These are phyloP conservation scores for Brachymystax lenok DNA, from an alignment of 2,797 vertebrate species.

Conservation along the genomic window DNA sequence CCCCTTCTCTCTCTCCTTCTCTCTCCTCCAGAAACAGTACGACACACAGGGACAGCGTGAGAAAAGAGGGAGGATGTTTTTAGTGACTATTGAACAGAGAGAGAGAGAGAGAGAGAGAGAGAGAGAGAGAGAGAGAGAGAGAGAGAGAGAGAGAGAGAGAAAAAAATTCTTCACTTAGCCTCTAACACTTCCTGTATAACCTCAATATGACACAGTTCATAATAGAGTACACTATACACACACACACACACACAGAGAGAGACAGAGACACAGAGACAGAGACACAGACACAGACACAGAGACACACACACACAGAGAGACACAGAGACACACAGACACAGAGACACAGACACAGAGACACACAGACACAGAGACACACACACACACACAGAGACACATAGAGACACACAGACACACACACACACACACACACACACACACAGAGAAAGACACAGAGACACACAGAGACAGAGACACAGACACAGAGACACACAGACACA, in stretches of 20 bases:
- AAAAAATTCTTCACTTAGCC: conserved; percentile 58
- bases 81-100: conserved; percentile 35
- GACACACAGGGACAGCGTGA: conserved; percentile 30
- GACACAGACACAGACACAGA: no score
- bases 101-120: conserved; percentile 48
- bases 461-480: no score
- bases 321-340: conserved; percentile 7
- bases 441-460: background rate
- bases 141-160: conserved; percentile 7
- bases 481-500: no score
- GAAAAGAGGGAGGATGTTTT: conserved; percentile 60
- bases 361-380: background rate
- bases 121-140: conserved; percentile 48
- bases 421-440: background rate
- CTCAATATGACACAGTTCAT: background rate
- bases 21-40: conserved; percentile 32
- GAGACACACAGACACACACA: background rate
- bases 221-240: background rate
- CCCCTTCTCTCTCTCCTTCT: background rate
- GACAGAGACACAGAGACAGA: no score
- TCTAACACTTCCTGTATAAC: conserved; percentile 60
- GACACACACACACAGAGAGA: background rate
- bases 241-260: conserved; percentile 2
- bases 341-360: no score
- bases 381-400: conserved; percentile 17